Evolutionary conservation across 2,113 vertebrate genomes (phyloP).

Genomic region (Pimephales promelas): DNA sequence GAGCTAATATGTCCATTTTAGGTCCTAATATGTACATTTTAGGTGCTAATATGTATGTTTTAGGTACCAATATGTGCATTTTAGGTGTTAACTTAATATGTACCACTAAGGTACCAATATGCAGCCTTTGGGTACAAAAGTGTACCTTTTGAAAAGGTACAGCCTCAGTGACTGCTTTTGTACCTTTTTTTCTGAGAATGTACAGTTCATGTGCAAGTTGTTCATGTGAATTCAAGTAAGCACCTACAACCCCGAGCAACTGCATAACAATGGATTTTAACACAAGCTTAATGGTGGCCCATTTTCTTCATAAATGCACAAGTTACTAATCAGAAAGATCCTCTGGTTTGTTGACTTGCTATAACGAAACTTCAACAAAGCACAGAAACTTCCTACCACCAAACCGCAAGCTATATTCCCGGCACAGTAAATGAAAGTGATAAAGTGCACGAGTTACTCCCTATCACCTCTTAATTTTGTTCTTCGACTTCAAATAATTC

Average conservation of each 20-base stretch:
- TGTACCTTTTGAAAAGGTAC: no score
- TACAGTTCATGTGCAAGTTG: no score
- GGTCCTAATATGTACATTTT: no score
- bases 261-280: not conserved
- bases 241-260: not conserved
- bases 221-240: not conserved
- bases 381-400: constrained; percentile 18
- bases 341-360: not conserved
- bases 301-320: not conserved
- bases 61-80: no score
- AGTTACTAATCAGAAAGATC: not conserved
- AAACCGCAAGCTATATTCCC: constrained; percentile 12
- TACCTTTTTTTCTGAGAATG: no score
- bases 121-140: no score
- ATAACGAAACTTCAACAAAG: not conserved
- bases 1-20: no score
- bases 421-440: constrained; percentile 11
- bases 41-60: no score
- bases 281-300: no score
- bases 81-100: no score
- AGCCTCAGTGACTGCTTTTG: no score
- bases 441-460: not conserved
- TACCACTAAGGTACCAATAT: no score
- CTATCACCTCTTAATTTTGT: constrained; percentile 51
- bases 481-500: constrained; percentile 78